Evolutionary conservation across 1,140 invertebrate genomes (phyloP).

Genomic region (Brachionus plicatilis): DNA sequence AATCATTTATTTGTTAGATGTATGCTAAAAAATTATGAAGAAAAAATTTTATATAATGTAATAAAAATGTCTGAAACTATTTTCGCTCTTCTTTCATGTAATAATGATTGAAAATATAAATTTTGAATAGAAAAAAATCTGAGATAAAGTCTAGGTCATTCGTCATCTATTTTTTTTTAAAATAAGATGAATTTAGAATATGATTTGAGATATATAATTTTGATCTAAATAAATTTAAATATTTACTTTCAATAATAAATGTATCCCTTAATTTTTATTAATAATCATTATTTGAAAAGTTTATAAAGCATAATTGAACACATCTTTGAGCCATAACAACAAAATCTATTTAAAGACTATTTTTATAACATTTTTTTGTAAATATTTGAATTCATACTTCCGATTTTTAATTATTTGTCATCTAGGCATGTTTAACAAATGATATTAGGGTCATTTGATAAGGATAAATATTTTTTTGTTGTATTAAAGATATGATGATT

Average conservation of each 20-base stretch:
- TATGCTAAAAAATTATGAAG: background rate
- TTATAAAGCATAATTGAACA: too few relatives aligned
- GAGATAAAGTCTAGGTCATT: too few relatives aligned
- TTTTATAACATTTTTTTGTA: background rate
- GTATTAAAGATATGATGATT: background rate
- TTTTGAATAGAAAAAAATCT: background rate
- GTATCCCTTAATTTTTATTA: too few relatives aligned
- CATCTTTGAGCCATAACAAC: too few relatives aligned
- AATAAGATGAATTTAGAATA: too few relatives aligned
- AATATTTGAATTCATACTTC: background rate
- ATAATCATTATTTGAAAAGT: too few relatives aligned
- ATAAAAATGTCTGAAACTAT: background rate
- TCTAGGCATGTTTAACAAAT: background rate
- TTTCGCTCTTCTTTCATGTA: background rate
- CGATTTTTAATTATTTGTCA: background rate
- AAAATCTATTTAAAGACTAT: too few relatives aligned
- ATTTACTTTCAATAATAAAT: background rate
- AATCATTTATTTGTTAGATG: background rate
- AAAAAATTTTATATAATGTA: background rate
- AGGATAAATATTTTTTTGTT: background rate
- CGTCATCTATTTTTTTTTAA: too few relatives aligned
- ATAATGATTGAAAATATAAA: background rate
- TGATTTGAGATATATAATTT: background rate
- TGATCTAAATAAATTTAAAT: background rate
- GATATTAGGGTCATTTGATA: background rate